Percentiles rank a stretch among this genome's conserved stretches.
Conservation (phyloP, 2,113 vertebrate genomes). For the Thamnaconus septentrionalis region DNA sequence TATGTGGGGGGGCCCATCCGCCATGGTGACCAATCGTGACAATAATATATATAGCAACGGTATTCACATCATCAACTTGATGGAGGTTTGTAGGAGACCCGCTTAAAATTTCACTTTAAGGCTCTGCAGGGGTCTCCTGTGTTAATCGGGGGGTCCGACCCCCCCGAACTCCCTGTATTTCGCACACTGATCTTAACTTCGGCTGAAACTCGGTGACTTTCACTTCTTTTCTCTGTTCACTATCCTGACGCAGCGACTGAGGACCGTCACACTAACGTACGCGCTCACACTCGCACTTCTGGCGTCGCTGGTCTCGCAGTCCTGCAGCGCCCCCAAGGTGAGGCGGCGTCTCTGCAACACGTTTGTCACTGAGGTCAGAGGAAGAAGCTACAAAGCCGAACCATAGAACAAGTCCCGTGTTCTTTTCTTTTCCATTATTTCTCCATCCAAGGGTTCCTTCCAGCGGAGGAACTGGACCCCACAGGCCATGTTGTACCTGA, state of each 20-base stretch:
- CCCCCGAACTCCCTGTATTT: too few species aligned
- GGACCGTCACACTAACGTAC: slow-evolving; percentile 50
- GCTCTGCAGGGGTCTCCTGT: too few species aligned
- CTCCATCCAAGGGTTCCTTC: slow-evolving; percentile 74
- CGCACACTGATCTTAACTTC: too few species aligned
- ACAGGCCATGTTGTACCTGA: slow-evolving; percentile 95
- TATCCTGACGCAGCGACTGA: slow-evolving; percentile 70
- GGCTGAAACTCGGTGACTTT: background rate
- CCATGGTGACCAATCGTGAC: too few species aligned
- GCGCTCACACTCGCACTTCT: slow-evolving; percentile 77
- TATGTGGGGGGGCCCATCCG: too few species aligned
- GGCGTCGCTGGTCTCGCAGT: slow-evolving; percentile 69
- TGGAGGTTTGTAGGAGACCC: too few species aligned
- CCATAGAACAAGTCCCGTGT: background rate
- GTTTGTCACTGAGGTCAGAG: too few species aligned
- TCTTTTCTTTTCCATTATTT: background rate
- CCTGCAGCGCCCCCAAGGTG: slow-evolving; percentile 83
- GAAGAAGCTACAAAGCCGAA: too few species aligned
- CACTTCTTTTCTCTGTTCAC: background rate
- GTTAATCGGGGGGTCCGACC: too few species aligned
- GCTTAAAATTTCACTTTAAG: too few species aligned
- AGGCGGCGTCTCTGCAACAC: background rate
- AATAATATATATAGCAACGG: too few species aligned
- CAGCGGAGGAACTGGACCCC: slow-evolving; percentile 95
- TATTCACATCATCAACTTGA: too few species aligned